Evolutionary conservation across 2,113 vertebrate genomes (phyloP).

Genomic region (Rhinogobius similis): DNA sequence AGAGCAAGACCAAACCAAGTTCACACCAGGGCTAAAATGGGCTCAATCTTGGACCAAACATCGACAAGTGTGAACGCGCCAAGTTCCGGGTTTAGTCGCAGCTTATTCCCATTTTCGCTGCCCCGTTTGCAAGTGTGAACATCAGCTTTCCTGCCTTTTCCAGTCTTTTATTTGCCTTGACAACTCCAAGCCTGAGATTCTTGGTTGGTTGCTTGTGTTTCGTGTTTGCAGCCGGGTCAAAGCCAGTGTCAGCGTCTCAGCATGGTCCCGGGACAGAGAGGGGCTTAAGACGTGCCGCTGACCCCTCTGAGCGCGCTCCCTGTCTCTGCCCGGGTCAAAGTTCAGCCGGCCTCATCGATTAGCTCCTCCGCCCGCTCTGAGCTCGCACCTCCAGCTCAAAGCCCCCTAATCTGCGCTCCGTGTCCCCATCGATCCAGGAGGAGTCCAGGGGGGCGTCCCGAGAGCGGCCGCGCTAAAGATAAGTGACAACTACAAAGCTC

Average conservation of each 20-base stretch:
- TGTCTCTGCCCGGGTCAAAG: constrained; percentile 74
- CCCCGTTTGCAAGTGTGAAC: too few species aligned
- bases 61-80: too few species aligned
- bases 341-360: constrained; percentile 75
- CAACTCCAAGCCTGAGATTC: constrained; percentile 21
- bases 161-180: background rate
- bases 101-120: too few species aligned
- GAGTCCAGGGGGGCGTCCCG: constrained; percentile 60
- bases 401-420: constrained; percentile 64
- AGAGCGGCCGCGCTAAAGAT: constrained; percentile 63
- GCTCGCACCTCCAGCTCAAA: constrained; percentile 50
- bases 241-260: constrained; percentile 73
- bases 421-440: constrained; percentile 71
- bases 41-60: too few species aligned
- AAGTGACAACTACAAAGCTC: constrained; percentile 83
- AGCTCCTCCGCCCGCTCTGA: constrained; percentile 52
- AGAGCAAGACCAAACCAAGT: too few species aligned
- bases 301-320: constrained; percentile 56
- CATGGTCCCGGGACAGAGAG: constrained; percentile 63
- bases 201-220: constrained; percentile 5
- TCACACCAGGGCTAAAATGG: background rate
- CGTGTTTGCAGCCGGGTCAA: constrained; percentile 59
- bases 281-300: constrained; percentile 60
- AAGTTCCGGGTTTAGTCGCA: too few species aligned
- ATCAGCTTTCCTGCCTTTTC: background rate